A percentile compares a stretch with the other conserved stretches of the same genome.
These are phyloP conservation scores for Euglossa dilemma DNA, from an alignment of 1,140 invertebrate genomes.

Conservation along the genomic window DNA sequence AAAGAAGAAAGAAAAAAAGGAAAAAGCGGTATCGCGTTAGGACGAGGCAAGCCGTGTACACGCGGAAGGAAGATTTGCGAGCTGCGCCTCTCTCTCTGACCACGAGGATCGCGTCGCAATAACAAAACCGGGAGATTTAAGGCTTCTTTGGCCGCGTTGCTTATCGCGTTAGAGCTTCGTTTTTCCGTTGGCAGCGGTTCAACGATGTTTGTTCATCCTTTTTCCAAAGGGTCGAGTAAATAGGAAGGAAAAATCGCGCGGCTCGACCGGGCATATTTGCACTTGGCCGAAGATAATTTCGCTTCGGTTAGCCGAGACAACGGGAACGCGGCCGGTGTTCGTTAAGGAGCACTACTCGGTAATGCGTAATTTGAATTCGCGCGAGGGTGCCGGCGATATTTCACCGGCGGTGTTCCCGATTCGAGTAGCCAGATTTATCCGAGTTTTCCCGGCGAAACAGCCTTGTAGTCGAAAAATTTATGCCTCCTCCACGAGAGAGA, in stretches of 20 bases:
- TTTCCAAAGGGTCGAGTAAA: too few relatives aligned
- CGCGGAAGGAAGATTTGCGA: background rate
- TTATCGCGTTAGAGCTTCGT: conserved; percentile 2
- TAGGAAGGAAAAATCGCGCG: background rate
- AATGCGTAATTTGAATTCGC: conserved; percentile 26
- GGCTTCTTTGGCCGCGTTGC: background rate
- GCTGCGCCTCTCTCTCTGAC: background rate
- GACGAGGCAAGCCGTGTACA: background rate
- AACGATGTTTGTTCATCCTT: background rate
- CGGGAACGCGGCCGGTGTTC: background rate
- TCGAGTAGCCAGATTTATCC: conserved; percentile 10
- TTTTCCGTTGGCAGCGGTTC: conserved; percentile 27
- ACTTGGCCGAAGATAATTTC: background rate
- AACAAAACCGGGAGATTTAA: conserved; percentile 10
- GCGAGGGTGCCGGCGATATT: background rate
- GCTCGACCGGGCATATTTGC: background rate
- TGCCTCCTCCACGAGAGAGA: background rate
- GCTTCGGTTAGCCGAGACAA: background rate
- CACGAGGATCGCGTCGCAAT: background rate
- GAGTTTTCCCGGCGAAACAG: background rate
- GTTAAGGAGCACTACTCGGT: background rate
- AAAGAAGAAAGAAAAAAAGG: background rate
- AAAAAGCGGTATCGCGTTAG: background rate
- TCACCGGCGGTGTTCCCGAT: background rate
- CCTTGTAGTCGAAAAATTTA: background rate